A percentile compares a stretch with the other conserved stretches of the same genome.
These are phyloP conservation scores for Lucifuga dentata DNA, from an alignment of 2,113 vertebrate genomes.

Conservation along the genomic window DNA sequence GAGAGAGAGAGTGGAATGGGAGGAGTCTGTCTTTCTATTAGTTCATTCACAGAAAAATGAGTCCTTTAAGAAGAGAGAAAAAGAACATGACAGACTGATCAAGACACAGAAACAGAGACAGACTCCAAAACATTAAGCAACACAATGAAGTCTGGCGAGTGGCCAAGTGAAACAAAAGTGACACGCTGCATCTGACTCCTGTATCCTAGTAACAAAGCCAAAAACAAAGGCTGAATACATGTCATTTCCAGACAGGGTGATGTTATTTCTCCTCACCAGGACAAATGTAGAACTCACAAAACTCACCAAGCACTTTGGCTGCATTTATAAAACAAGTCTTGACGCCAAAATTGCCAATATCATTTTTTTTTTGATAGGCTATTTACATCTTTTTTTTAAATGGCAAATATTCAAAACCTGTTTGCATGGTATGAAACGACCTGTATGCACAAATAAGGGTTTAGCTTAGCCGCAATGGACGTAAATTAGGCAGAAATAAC, in stretches of 20 bases:
- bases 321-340: too few relatives aligned
- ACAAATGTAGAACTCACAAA: slow-evolving; percentile 22
- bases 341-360: too few relatives aligned
- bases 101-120: slow-evolving; percentile 9
- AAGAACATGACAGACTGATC: background rate
- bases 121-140: background rate
- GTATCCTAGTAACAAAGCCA: slow-evolving; percentile 57
- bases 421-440: too few relatives aligned
- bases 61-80: background rate
- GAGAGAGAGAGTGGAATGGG: background rate
- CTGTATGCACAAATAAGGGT: too few relatives aligned
- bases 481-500: too few relatives aligned
- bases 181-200: slow-evolving; percentile 32
- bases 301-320: too few relatives aligned
- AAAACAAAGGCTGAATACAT: slow-evolving; percentile 43
- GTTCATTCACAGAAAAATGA: background rate
- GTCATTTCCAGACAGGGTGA: slow-evolving; percentile 41
- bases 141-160: slow-evolving; percentile 26
- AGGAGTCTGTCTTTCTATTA: background rate
- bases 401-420: too few relatives aligned
- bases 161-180: slow-evolving; percentile 60
- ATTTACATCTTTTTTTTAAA: too few relatives aligned
- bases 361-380: too few relatives aligned
- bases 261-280: slow-evolving; percentile 44
- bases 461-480: too few relatives aligned